Conservation (phyloP, 2,888 invertebrate species). For the Diplazon laetatorius region DNA sequence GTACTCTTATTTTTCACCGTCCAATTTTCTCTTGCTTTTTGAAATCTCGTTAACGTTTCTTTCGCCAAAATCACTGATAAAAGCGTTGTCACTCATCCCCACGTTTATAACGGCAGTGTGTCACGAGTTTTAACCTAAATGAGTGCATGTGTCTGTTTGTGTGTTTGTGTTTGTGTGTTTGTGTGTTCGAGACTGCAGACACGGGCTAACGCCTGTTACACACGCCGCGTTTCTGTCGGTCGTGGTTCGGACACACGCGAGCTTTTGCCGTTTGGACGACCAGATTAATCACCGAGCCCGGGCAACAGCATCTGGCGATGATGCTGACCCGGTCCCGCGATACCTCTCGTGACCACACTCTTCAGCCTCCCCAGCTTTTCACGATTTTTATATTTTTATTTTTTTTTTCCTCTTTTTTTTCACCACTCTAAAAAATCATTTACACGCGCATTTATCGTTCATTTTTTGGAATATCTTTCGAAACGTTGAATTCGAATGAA, state of each 20-base stretch:
- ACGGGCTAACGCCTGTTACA: slow-evolving; percentile 19
- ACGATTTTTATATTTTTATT: too few species aligned
- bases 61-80: slow-evolving; percentile 7
- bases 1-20: slow-evolving; percentile 22
- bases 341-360: too few species aligned
- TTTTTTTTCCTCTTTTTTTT: too few species aligned
- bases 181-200: slow-evolving; percentile 15
- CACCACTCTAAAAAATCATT: neutral
- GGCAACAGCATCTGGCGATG: slow-evolving; percentile 50
- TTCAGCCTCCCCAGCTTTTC: too few species aligned
- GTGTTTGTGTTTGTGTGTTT: neutral
- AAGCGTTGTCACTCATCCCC: slow-evolving; percentile 31
- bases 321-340: slow-evolving; percentile 23
- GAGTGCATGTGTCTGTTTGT: neutral
- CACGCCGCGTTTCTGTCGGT: slow-evolving; percentile 3
- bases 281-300: slow-evolving; percentile 47
- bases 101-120: slow-evolving; percentile 15
- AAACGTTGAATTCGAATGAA: too few species aligned
- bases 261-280: slow-evolving; percentile 35
- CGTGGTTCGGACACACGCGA: slow-evolving; percentile 37
- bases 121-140: slow-evolving; percentile 1
- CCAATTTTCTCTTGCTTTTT: slow-evolving; percentile 19
- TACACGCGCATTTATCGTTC: neutral
- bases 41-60: slow-evolving; percentile 29
- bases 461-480: too few species aligned